phyloP scores from a whole-genome alignment of 2,113 vertebrate genomes.

The Calypte anna region DNA sequence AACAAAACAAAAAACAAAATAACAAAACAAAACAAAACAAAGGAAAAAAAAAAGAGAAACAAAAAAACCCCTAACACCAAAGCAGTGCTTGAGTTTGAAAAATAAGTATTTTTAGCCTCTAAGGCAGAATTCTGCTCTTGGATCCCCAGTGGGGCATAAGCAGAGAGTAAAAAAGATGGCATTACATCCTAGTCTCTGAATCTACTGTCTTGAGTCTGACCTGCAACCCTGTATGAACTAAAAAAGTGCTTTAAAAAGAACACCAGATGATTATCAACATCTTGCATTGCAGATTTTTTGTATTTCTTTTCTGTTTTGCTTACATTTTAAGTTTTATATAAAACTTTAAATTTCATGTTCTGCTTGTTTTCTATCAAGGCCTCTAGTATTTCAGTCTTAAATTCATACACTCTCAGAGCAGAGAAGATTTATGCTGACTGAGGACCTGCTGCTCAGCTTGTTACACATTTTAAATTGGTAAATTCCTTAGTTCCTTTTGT shows the following conservation, averaged over 20 bases:
- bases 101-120: not conserved
- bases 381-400: not conserved
- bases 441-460: not conserved
- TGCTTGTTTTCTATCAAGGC: not conserved
- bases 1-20: no score
- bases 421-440: not conserved
- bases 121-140: conserved; percentile 13
- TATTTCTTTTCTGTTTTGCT: not conserved
- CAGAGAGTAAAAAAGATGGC: not conserved
- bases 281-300: not conserved
- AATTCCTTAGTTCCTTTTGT: not conserved
- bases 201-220: not conserved
- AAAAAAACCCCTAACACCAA: no score
- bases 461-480: not conserved
- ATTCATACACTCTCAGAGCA: not conserved
- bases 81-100: not conserved
- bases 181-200: not conserved
- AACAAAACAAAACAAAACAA: no score
- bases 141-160: not conserved
- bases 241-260: not conserved
- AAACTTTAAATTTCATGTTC: not conserved
- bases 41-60: no score
- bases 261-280: not conserved
- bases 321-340: not conserved
- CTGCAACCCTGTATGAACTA: not conserved